Conservation (phyloP, 2,113 vertebrate species). For the Cinclus cinclus region DNA sequence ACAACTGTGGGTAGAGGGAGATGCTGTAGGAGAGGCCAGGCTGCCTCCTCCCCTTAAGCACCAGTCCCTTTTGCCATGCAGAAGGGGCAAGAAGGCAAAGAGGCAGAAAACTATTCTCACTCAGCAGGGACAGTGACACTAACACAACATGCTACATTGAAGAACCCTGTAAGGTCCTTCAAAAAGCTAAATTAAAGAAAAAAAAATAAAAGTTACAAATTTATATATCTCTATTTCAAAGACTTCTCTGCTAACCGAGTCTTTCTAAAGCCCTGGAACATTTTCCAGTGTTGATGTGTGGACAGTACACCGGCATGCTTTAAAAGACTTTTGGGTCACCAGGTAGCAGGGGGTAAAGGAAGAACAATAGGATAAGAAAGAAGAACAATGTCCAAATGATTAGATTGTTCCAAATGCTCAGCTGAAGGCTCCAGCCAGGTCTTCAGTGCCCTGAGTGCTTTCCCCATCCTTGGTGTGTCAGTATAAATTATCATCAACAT, state of each 20-base stretch:
- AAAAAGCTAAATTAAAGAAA: neutral
- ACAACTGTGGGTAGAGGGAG: no score
- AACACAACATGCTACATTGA: neutral
- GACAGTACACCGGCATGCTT: neutral
- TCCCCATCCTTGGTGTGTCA: constrained; percentile 35
- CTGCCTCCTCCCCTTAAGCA: neutral
- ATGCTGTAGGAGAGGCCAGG: neutral
- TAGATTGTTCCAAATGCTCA: constrained; percentile 14
- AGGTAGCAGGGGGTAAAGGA: neutral
- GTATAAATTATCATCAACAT: constrained; percentile 64
- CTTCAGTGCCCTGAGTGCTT: constrained; percentile 24
- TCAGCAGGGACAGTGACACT: neutral
- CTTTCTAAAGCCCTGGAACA: neutral
- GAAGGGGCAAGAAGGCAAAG: neutral
- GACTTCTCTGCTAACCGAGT: neutral
- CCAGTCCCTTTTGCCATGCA: neutral
- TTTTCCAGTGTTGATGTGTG: neutral
- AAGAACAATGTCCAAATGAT: neutral
- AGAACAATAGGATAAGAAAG: neutral
- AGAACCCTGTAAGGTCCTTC: neutral
- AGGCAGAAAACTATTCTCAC: neutral
- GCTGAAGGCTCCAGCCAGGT: constrained; percentile 12
- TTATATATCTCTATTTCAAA: neutral
- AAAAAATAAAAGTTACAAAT: neutral
- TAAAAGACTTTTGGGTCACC: neutral